Evolutionary conservation across 1,140 invertebrate genomes (phyloP).

Genomic region (Meloidogyne exigua): DNA sequence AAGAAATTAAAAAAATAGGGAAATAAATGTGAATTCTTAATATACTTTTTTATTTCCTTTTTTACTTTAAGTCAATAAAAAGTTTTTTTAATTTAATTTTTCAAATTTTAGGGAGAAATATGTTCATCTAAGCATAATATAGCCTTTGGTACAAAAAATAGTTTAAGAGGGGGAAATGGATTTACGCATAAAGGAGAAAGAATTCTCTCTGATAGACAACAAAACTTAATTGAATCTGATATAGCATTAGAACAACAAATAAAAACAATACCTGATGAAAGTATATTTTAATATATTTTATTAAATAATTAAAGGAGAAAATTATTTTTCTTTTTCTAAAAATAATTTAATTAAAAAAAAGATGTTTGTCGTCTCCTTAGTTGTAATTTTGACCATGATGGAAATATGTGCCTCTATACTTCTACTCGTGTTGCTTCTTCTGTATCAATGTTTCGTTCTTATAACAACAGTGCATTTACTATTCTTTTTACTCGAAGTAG

Average conservation of each 20-base stretch:
- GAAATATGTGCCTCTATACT: slow-evolving; percentile 57
- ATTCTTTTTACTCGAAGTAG: slow-evolving; percentile 43
- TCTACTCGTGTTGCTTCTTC: slow-evolving; percentile 35
- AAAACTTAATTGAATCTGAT: not conserved
- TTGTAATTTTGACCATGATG: slow-evolving; percentile 51
- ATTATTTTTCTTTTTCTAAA: no score
- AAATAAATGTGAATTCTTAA: no score
- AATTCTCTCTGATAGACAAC: not conserved
- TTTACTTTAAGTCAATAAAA: no score
- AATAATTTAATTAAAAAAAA: not conserved
- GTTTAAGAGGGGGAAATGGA: not conserved
- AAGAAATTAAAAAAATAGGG: no score
- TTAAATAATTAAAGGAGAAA: no score
- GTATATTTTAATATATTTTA: no score
- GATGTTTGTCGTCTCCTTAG: slow-evolving; percentile 56
- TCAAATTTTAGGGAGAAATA: slow-evolving; percentile 4
- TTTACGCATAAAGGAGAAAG: not conserved
- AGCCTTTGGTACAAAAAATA: slow-evolving; percentile 12
- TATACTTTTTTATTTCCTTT: no score
- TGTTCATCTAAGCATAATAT: slow-evolving; percentile 1
- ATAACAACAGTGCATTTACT: slow-evolving; percentile 39
- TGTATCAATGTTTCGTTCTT: slow-evolving; percentile 21
- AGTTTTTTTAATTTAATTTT: not conserved
- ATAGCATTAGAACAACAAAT: not conserved
- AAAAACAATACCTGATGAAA: slow-evolving; percentile 8